A percentile compares a stretch with the other conserved stretches of the same genome.
These are phyloP conservation scores for Eustalomyia histrio DNA, from an alignment of 2,888 invertebrate species.

Conservation along the genomic window DNA sequence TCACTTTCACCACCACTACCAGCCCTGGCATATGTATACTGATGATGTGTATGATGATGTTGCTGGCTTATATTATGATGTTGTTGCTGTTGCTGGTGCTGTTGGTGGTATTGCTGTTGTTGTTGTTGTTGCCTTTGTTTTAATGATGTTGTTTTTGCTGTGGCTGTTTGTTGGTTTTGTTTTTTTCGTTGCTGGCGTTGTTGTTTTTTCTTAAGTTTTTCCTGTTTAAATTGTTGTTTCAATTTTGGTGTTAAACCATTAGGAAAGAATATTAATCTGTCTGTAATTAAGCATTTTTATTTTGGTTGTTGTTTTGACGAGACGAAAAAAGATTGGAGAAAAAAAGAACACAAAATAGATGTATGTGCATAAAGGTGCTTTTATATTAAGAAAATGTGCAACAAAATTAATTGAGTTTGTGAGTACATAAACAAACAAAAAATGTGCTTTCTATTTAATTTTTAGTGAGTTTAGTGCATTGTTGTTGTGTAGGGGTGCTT, in stretches of 20 bases:
- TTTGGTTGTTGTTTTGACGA: slow-evolving; percentile 23
- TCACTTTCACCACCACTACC: slow-evolving; percentile 43
- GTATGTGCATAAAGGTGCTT: slow-evolving; percentile 58
- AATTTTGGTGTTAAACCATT: slow-evolving; percentile 75
- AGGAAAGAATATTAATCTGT: slow-evolving; percentile 77
- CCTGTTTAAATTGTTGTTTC: slow-evolving; percentile 73
- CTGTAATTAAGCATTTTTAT: slow-evolving; percentile 70
- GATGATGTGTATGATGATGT: slow-evolving; percentile 41
- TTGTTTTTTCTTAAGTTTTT: slow-evolving; percentile 62
- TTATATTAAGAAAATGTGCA: slow-evolving; percentile 46
- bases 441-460: slow-evolving; percentile 8
- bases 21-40: slow-evolving; percentile 3
- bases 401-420: slow-evolving; percentile 43
- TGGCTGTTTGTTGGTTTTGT: slow-evolving; percentile 61
- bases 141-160: slow-evolving; percentile 56
- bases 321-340: slow-evolving; percentile 67
- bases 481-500: slow-evolving; percentile 18
- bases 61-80: slow-evolving; percentile 51
- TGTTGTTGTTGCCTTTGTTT: slow-evolving; percentile 49
- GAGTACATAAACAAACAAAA: slow-evolving; percentile 15
- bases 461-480: slow-evolving; percentile 53
- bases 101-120: slow-evolving; percentile 45
- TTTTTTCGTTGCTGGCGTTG: slow-evolving; percentile 64
- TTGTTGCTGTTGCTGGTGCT: slow-evolving; percentile 46
- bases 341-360: slow-evolving; percentile 67